phyloP scores from a whole-genome alignment of 2,113 vertebrate species.

The Gallinago undulata region DNA sequence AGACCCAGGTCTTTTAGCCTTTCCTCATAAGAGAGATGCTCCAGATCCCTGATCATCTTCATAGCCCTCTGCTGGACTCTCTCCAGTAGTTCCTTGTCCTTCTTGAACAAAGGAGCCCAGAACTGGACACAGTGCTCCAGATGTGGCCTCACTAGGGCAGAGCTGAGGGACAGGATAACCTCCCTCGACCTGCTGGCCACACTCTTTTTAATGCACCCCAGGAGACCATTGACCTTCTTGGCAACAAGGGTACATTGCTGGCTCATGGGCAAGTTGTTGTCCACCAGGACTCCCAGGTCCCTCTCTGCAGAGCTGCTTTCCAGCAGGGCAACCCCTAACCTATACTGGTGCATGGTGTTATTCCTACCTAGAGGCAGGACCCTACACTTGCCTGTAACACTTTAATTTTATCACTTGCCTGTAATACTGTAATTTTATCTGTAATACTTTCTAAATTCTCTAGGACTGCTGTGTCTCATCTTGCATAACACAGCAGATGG shows the following conservation, averaged over 20 bases:
- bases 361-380: background rate
- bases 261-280: background rate
- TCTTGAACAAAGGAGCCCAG: background rate
- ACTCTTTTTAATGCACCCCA: background rate
- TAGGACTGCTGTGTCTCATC: constrained; percentile 50
- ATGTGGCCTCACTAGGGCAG: background rate
- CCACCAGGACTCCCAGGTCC: background rate
- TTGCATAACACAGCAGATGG: constrained; percentile 74
- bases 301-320: background rate
- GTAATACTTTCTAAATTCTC: constrained; percentile 17
- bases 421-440: background rate
- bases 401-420: background rate
- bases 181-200: background rate
- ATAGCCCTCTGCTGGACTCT: background rate
- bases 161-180: background rate
- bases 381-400: background rate
- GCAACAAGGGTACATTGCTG: background rate
- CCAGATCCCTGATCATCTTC: background rate
- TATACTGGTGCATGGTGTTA: background rate
- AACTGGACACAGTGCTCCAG: background rate
- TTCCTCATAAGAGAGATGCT: background rate
- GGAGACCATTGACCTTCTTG: background rate
- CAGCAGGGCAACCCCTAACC: background rate
- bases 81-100: background rate
- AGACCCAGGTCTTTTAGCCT: background rate